Percentiles rank a stretch among this genome's conserved stretches.
Evolutionary conservation across 37 sponge, comb jelly and placozoan species (phyloP).

Genomic region (Bolinopsis microptera): DNA sequence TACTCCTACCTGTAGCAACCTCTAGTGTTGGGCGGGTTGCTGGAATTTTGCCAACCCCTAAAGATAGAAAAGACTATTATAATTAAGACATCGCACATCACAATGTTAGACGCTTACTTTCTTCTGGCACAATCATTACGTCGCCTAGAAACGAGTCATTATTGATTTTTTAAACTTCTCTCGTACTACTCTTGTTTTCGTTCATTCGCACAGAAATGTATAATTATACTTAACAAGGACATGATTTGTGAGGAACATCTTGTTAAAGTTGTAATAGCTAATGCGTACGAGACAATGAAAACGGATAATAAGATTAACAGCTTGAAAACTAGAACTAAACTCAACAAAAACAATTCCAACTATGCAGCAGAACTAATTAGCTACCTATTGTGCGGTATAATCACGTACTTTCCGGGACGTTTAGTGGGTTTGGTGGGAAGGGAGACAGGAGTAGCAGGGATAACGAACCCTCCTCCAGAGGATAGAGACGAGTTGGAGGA

Average conservation of each 20-base stretch:
- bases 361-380: too few relatives aligned
- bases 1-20: background rate
- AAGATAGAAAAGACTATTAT: background rate
- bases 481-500: slow-evolving; percentile 63
- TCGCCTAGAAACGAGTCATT: background rate
- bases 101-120: background rate
- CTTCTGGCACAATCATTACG: background rate
- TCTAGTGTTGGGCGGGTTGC: background rate
- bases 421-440: background rate
- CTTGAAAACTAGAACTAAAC: background rate
- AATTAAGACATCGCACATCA: background rate
- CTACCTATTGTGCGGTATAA: too few relatives aligned
- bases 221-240: background rate
- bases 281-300: too few relatives aligned
- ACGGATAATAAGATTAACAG: too few relatives aligned
- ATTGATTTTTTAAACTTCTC: background rate
- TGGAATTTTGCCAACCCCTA: background rate
- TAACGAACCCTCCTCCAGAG: slow-evolving; percentile 44
- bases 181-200: too few relatives aligned
- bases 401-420: slow-evolving; percentile 27
- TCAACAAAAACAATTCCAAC: background rate
- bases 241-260: too few relatives aligned
- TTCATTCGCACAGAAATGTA: background rate
- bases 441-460: slow-evolving; percentile 10
- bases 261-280: too few relatives aligned